Evolutionary conservation across 2,113 vertebrate genomes (phyloP).

Genomic region (Cyphomyrus discorhynchus): DNA sequence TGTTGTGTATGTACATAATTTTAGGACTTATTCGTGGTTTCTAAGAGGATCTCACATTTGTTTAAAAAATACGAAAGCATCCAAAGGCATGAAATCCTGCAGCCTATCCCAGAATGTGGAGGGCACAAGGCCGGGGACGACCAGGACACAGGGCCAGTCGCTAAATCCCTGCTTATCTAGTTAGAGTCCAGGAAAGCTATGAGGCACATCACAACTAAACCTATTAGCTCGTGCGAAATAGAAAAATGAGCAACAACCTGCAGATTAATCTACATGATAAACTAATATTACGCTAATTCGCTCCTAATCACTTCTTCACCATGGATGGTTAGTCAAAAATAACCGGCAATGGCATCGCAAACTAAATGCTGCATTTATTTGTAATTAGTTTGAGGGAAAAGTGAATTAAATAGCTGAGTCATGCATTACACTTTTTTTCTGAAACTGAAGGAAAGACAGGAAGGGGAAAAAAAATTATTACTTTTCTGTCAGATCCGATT

Average conservation of each 20-base stretch:
- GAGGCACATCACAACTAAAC: background rate
- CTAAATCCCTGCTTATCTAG: background rate
- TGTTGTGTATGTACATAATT: background rate
- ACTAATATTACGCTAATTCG: background rate
- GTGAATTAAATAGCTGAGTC: background rate
- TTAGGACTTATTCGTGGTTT: background rate
- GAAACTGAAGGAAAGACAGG: background rate
- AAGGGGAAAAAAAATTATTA: background rate
- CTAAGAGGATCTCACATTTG: background rate
- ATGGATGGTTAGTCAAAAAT: background rate
- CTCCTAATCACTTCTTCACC: background rate
- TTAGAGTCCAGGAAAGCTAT: background rate
- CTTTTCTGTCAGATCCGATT: constrained; percentile 13
- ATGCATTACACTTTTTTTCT: background rate
- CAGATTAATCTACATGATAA: constrained; percentile 6
- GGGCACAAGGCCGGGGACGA: background rate
- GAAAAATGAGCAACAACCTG: background rate
- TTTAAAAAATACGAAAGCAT: background rate
- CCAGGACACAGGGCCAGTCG: background rate
- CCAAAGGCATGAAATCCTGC: background rate
- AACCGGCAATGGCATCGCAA: background rate
- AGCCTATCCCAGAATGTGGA: background rate
- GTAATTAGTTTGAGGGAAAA: background rate
- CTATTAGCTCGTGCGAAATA: background rate
- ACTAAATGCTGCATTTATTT: background rate